Evolutionary conservation across 1,140 invertebrate genomes (phyloP).

Genomic region (Cotesia vestalis): DNA sequence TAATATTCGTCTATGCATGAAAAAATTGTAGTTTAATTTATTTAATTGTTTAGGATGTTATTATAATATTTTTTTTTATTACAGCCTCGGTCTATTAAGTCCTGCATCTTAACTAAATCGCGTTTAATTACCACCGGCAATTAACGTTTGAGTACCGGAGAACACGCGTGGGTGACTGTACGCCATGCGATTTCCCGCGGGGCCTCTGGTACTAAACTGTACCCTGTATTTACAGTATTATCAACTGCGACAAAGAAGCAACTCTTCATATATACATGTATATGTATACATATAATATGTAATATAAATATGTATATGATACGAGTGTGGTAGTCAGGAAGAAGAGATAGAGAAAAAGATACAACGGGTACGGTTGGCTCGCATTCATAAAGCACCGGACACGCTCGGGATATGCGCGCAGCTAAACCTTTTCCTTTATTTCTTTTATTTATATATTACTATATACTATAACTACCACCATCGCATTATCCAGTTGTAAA

Average conservation of each 20-base stretch:
- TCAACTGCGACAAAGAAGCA: neutral
- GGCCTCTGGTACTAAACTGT: neutral
- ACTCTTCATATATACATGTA: neutral
- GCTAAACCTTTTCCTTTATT: constrained; percentile 1
- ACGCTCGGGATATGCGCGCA: constrained; percentile 15
- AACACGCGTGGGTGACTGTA: constrained; percentile 8
- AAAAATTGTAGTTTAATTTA: too few species aligned
- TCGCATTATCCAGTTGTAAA: neutral
- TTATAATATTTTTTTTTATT: too few species aligned
- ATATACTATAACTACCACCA: neutral
- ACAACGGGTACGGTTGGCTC: constrained; percentile 40
- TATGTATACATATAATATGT: too few species aligned
- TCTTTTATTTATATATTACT: neutral
- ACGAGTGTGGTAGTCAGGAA: neutral
- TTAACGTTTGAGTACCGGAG: too few species aligned
- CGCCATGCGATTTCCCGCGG: constrained; percentile 7
- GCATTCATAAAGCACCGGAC: constrained; percentile 57
- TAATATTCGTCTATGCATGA: too few species aligned
- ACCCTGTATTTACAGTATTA: neutral
- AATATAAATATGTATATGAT: neutral
- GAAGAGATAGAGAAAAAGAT: constrained; percentile 10
- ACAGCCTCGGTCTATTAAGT: too few species aligned
- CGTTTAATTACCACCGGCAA: too few species aligned
- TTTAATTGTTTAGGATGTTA: too few species aligned
- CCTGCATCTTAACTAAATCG: too few species aligned